Percentiles rank a stretch among this genome's conserved stretches.
Evolutionary conservation across 2,113 vertebrate species (phyloP).

Genomic region (Phrynocephalus versicolor): DNA sequence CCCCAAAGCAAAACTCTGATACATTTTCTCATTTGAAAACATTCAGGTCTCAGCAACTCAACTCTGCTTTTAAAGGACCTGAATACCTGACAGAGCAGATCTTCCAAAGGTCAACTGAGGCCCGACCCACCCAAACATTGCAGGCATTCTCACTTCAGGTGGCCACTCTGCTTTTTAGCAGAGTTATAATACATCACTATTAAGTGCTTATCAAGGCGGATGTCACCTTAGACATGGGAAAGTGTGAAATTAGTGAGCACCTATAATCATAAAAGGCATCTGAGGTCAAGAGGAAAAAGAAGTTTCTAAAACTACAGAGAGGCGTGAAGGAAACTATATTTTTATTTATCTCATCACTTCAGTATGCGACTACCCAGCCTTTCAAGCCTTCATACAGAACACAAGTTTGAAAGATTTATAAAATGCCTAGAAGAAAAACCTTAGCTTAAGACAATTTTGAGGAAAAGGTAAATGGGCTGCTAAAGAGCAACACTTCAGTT

Average conservation of each 20-base stretch:
- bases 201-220: neutral
- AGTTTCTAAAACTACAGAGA: neutral
- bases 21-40: conserved; percentile 2
- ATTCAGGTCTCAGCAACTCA: neutral
- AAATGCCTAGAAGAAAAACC: neutral
- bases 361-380: neutral
- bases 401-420: neutral
- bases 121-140: too few species aligned
- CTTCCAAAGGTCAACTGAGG: too few species aligned
- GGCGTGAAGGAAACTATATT: neutral
- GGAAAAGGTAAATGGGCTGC: neutral
- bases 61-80: too few species aligned
- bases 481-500: neutral
- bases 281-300: neutral
- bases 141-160: too few species aligned
- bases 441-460: neutral
- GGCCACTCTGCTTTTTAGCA: neutral
- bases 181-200: neutral
- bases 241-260: neutral
- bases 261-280: neutral
- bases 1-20: neutral
- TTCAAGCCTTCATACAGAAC: neutral
- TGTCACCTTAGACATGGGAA: neutral
- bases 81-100: too few species aligned
- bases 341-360: neutral